phyloP scores from a whole-genome alignment of 2,797 vertebrate genomes.

The Poecile montanus region DNA sequence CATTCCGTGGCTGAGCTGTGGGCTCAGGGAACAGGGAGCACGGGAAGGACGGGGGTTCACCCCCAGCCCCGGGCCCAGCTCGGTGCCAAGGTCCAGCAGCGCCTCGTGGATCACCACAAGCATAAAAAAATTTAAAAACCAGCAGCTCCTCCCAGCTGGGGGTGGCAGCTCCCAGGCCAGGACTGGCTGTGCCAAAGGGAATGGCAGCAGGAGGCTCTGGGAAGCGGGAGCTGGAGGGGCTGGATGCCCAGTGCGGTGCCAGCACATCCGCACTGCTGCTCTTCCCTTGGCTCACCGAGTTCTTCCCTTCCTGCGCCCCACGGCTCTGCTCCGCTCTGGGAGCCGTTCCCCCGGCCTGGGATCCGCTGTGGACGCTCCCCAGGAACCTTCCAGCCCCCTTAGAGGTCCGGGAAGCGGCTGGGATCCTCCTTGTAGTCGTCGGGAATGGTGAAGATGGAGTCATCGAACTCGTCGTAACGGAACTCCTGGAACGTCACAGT shows the following conservation, averaged over 20 bases:
- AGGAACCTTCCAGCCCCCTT: slow-evolving; percentile 28
- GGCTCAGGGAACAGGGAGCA: not conserved
- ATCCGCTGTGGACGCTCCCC: not conserved
- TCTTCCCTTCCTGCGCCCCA: slow-evolving; percentile 35
- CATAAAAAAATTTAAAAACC: slow-evolving; percentile 76
- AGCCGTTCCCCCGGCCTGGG: not conserved
- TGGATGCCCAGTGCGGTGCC: not conserved
- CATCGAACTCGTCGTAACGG: slow-evolving; percentile 92
- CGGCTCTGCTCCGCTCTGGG: not conserved
- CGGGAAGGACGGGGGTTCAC: not conserved
- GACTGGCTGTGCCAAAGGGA: not conserved
- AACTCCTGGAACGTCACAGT: slow-evolving; percentile 99
- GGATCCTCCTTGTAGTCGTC: slow-evolving; percentile 97
- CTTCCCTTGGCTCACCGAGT: slow-evolving; percentile 46
- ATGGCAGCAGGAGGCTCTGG: slow-evolving; percentile 37
- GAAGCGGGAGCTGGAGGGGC: not conserved
- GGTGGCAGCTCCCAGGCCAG: not conserved
- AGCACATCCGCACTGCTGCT: not conserved
- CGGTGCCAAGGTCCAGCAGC: slow-evolving; percentile 71
- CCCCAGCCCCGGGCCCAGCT: slow-evolving; percentile 9
- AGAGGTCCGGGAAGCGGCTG: slow-evolving; percentile 97
- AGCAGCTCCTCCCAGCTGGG: slow-evolving; percentile 67
- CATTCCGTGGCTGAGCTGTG: not conserved
- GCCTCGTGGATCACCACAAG: slow-evolving; percentile 65
- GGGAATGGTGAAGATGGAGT: slow-evolving; percentile 93